Percentiles rank a stretch among this genome's conserved stretches.
Evolutionary conservation across 2,113 vertebrate genomes (phyloP).

Genomic region (Ictidomys tridecemlineatus): DNA sequence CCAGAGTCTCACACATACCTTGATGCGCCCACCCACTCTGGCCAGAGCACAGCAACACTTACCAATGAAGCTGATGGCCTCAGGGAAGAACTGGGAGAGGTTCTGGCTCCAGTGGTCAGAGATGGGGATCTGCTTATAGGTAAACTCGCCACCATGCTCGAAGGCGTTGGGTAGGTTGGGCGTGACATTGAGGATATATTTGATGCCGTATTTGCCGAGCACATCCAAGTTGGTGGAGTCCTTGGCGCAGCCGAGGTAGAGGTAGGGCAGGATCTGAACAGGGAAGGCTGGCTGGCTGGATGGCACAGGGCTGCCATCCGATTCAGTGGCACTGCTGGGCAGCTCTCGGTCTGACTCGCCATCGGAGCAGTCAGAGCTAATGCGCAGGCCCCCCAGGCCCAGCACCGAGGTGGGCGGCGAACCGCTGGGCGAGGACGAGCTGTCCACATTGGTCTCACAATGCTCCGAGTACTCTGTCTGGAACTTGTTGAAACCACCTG

Average conservation of each 20-base stretch:
- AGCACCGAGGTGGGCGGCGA: conserved; percentile 96
- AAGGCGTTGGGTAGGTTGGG: conserved; percentile 99
- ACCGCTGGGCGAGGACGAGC: conserved; percentile 93
- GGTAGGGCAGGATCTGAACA: conserved; percentile 98
- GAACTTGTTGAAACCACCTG: conserved; percentile 99
- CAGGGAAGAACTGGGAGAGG: conserved; percentile 99
- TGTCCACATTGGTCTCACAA: conserved; percentile 97
- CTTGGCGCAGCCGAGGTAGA: conserved; percentile 99
- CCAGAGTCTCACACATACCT: conserved; percentile 39
- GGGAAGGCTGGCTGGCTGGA: conserved; percentile 98
- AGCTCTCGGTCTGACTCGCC: conserved; percentile 96
- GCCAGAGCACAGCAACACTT: conserved; percentile 82
- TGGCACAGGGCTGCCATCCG: conserved; percentile 95
- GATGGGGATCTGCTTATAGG: conserved; percentile 99
- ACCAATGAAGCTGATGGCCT: conserved; percentile 99
- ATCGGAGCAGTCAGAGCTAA: conserved; percentile 97
- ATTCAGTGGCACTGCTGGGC: conserved; percentile 97
- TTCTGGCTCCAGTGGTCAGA: conserved; percentile 99
- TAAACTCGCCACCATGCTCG: conserved; percentile 97
- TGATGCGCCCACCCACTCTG: background rate
- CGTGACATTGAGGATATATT: conserved; percentile 99
- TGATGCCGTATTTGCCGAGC: conserved; percentile 98
- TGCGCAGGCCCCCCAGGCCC: conserved; percentile 95
- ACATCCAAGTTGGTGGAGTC: conserved; percentile 98
- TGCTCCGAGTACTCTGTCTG: conserved; percentile 97